These are phyloP conservation scores for Halichoeres trimaculatus DNA, from an alignment of 2,113 vertebrate genomes.

Conservation along the genomic window DNA sequence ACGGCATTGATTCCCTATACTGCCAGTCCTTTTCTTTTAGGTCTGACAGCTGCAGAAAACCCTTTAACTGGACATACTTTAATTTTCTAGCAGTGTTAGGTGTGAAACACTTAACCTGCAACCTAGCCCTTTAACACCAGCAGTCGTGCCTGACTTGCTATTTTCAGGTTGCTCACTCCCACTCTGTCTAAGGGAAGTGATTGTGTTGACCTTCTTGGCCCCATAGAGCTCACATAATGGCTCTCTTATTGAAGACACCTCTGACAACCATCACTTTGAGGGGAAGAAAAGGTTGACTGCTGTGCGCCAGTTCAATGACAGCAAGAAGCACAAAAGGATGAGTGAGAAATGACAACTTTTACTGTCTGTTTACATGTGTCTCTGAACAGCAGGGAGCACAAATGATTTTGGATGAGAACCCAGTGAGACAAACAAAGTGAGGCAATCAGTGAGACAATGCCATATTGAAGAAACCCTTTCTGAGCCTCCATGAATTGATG, in stretches of 20 bases:
- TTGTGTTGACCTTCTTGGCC: conserved; percentile 78
- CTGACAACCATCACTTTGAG: conserved; percentile 75
- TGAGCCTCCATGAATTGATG: conserved; percentile 39
- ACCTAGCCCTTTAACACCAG: conserved; percentile 27
- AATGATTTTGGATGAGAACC: conserved; percentile 67
- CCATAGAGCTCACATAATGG: conserved; percentile 72
- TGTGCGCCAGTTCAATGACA: conserved; percentile 69
- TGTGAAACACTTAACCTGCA: conserved; percentile 12
- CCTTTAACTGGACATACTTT: not conserved
- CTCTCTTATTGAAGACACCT: conserved; percentile 62
- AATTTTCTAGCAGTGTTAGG: not conserved
- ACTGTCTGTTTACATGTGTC: conserved; percentile 57
- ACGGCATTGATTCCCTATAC: not conserved
- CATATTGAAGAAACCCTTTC: conserved; percentile 52
- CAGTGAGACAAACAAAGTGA: conserved; percentile 18
- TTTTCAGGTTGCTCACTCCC: conserved; percentile 61
- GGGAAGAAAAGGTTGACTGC: conserved; percentile 59
- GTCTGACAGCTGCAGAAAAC: conserved; percentile 17
- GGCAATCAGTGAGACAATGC: conserved; percentile 64
- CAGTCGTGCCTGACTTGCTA: conserved; percentile 18
- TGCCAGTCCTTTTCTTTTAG: not conserved
- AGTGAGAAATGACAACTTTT: conserved; percentile 33
- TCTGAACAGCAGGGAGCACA: conserved; percentile 50
- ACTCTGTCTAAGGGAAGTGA: conserved; percentile 59
- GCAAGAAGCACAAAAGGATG: conserved; percentile 62